Base-by-base conservation (phyloP, 2,797 vertebrate genomes). In the Uromys caudimaculatus region DNA sequence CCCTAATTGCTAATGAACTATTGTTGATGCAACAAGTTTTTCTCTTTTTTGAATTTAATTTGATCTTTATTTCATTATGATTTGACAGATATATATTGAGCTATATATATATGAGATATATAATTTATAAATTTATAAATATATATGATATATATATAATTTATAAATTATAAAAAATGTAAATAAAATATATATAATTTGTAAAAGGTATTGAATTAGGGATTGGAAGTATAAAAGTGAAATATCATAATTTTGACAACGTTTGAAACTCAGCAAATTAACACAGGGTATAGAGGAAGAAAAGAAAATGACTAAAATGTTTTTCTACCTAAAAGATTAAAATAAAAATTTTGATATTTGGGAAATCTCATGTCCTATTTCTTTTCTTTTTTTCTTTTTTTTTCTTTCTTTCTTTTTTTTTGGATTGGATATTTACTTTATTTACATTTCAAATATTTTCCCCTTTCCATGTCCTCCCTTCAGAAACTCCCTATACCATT, bases 61-160 rank as follows among this genome's bases (percentile, higher is more conserved):
- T 92, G 83, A 94, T 92, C 90, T 90, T 97, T 97, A 97, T 85
- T 76, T 95, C 75, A 76, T 56, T 95, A 86, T 1, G 87, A 71
- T 85, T 86, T 91, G 58, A 35, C 29, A 93, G 75, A 84, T 3
- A 64, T 83, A 83, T 79, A 10, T 52, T 35, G 8, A 81, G 27
- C 3, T n/a, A n/a, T n/a, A n/a, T n/a, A n/a, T n/a, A n/a, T n/a
- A n/a, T n/a, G n/a, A n/a, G n/a, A n/a, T n/a, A n/a, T n/a, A n/a
- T n/a, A n/a, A n/a, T n/a, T n/a, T n/a, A n/a, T n/a, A n/a, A n/a
- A n/a, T n/a, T n/a, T n/a, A n/a, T n/a, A n/a, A n/a, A n/a, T n/a
- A n/a, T n/a, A n/a, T n/a, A n/a, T n/a, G n/a, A n/a, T n/a, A n/a
- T n/a, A n/a, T n/a, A n/a, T n/a, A n/a, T n/a, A n/a, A n/a, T n/a